These are phyloP conservation scores for Oryzias celebensis DNA, from an alignment of 2,113 vertebrate genomes.

Conservation along the genomic window DNA sequence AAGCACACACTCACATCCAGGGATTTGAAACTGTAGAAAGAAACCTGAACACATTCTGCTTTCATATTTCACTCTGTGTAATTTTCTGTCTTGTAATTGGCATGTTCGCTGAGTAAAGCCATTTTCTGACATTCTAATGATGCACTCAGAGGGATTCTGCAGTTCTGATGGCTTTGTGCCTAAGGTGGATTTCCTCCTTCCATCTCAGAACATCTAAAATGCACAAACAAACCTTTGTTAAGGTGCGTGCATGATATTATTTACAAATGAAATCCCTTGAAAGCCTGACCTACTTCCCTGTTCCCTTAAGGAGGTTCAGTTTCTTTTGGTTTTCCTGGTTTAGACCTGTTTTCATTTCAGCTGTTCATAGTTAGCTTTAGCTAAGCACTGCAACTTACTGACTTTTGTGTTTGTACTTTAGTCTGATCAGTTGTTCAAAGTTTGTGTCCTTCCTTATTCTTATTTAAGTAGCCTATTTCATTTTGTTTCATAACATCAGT, in stretches of 20 bases:
- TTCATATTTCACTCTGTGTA: neutral
- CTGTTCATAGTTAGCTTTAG: too few relatives aligned
- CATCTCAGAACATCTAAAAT: neutral
- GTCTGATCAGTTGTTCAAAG: too few relatives aligned
- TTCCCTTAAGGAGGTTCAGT: too few relatives aligned
- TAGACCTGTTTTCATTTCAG: too few relatives aligned
- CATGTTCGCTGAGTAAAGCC: neutral
- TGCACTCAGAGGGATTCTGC: too few relatives aligned
- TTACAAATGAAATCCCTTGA: conserved; percentile 7
- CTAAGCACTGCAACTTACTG: too few relatives aligned
- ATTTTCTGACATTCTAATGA: conserved; percentile 5
- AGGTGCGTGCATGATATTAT: conserved; percentile 7
- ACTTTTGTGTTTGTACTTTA: too few relatives aligned
- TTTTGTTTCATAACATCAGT: too few relatives aligned
- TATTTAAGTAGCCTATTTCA: too few relatives aligned
- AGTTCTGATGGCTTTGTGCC: neutral
- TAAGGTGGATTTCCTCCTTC: conserved; percentile 1
- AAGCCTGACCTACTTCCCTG: neutral
- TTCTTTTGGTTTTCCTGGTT: too few relatives aligned
- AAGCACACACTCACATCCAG: neutral
- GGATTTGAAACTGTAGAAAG: neutral
- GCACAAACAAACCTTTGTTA: neutral
- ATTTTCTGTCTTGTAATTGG: neutral
- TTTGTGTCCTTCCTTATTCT: too few relatives aligned
- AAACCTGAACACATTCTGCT: conserved; percentile 1